Evolutionary conservation across 2,888 invertebrate species (phyloP), one percentile per base, ranked within the genome.

Genomic region (Hirtodrosophila cameraria): DNA sequence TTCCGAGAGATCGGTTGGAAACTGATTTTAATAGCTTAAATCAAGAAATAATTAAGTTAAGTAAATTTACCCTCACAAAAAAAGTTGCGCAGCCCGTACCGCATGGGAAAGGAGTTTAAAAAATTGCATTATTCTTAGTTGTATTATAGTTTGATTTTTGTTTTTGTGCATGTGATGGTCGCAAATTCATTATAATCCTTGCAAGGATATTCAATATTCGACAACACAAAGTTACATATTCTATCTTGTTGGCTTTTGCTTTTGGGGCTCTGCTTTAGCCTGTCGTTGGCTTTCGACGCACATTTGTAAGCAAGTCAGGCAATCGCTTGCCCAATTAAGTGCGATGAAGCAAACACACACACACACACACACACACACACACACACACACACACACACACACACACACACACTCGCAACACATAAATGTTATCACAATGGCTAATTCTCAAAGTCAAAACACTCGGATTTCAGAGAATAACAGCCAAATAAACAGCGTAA

Each of bases 281-380:
- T 12, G 25, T 33, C 31, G 59, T 65, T 52, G 52, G 58, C 55
- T 59, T 57, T 60, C 30, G 16, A 36, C 45, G 43, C 63, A 59
- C 81, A 82, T 82, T 82, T 82, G 84, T 81, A 82, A 66, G 84
- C 82, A 81, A 84, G 84, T 82, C 82, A 82, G 82, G 82, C 71
- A 81, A 74, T 72, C 74, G 82, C 50, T 76, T 78, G 82, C 82
- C 82, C 85, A 82, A 82, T 82, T 82, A 82, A 84, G 74, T 84
- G 81, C 81, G 79, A 63, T 78, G 76, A 72, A 77, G 64, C 81
- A 74, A 76, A 73, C 60, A 33, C 49, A 23, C 42, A 30, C 49
- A 33, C 36, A 31, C 58, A 41, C 53, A 35, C 27, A 15, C 35
- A 31, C 18, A 27, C 66, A 52, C 63, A 42, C 48, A 9, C 39